Conservation (phyloP, 1,140 invertebrate species). For the Hylyphantes graminicola region DNA sequence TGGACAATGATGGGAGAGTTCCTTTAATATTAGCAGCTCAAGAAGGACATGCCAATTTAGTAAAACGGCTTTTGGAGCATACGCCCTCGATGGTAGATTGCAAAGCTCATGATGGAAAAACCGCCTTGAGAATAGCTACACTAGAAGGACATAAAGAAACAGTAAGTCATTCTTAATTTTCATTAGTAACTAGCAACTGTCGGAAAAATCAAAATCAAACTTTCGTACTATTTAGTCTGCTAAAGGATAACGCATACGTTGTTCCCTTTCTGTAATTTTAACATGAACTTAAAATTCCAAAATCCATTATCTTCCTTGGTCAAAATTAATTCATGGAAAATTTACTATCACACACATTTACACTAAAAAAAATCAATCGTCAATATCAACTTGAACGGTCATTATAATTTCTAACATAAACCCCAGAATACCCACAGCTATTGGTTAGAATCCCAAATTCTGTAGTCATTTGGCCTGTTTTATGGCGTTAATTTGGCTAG, state of each 20-base stretch:
- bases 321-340: no score
- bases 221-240: neutral
- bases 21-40: conserved; percentile 89
- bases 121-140: conserved; percentile 88
- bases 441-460: no score
- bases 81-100: conserved; percentile 84
- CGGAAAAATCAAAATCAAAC: neutral
- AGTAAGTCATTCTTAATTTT: conserved; percentile 68
- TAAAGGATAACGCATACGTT: neutral
- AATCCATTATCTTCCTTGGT: no score
- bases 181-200: neutral
- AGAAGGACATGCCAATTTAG: conserved; percentile 83
- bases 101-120: conserved; percentile 92
- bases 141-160: conserved; percentile 87
- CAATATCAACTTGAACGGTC: no score
- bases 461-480: no score
- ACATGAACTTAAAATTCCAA: neutral
- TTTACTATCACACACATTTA: no score
- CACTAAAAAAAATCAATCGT: no score
- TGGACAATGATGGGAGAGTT: conserved; percentile 94
- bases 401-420: no score
- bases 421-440: no score
- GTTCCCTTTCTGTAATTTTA: neutral
- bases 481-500: no score
- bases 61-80: conserved; percentile 78